A percentile compares a stretch with the other conserved stretches of the same genome.
phyloP scores from a whole-genome alignment of 2,888 invertebrate species.

The Carterocephalus palaemon region DNA sequence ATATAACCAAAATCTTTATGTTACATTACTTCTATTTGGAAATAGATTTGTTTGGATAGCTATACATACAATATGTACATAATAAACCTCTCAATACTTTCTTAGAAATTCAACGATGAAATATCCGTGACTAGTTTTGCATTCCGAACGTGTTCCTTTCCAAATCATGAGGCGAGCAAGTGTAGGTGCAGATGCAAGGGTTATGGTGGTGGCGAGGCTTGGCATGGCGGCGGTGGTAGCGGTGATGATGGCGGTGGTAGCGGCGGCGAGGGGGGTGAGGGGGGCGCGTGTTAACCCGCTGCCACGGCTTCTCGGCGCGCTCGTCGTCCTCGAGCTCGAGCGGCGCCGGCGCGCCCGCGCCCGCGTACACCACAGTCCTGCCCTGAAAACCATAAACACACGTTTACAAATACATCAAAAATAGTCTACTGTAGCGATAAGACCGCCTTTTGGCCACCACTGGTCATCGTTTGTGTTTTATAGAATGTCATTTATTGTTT shows the following conservation, averaged over 20 bases:
- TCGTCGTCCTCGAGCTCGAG: slow-evolving; percentile 37
- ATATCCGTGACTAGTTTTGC: background rate
- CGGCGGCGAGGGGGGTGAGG: background rate
- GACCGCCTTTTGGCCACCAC: no score
- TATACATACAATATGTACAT: background rate
- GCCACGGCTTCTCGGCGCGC: slow-evolving; percentile 61
- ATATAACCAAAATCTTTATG: no score
- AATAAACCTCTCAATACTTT: background rate
- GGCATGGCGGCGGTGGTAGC: no score
- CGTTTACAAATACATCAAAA: no score
- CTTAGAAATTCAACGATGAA: background rate
- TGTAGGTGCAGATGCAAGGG: background rate
- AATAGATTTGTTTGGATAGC: background rate
- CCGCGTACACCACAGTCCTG: slow-evolving; percentile 36
- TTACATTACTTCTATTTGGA: background rate
- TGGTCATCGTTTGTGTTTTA: no score
- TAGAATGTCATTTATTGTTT: no score
- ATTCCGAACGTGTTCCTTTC: background rate
- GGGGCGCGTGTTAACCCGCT: slow-evolving; percentile 47
- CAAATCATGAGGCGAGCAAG: background rate
- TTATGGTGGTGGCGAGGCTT: no score
- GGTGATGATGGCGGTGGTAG: no score
- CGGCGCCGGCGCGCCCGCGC: slow-evolving; percentile 46
- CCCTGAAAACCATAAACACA: slow-evolving; percentile 44
- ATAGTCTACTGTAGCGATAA: no score